A percentile compares a stretch with the other conserved stretches of the same genome.
Conservation (phyloP, 2,113 vertebrate genomes). For the Ceyx cyanopectus region DNA sequence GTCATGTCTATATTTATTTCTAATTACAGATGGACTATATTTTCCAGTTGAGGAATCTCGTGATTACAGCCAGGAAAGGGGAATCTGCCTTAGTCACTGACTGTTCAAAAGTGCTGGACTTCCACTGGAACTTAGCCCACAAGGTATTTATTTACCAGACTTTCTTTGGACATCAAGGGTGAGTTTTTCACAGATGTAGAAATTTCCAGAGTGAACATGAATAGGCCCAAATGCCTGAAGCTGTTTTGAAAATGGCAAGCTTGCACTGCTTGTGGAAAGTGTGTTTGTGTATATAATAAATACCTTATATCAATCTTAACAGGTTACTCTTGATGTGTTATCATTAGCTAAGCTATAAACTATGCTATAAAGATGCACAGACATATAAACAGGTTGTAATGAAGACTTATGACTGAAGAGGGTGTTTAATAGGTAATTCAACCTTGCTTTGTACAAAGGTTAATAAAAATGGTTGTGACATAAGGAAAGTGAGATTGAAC, state of each 20-base stretch:
- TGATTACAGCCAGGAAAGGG: background rate
- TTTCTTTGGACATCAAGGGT: background rate
- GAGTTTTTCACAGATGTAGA: background rate
- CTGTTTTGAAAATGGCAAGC: background rate
- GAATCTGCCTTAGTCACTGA: background rate
- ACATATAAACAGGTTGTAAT: background rate
- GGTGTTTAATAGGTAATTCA: background rate
- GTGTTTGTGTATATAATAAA: background rate
- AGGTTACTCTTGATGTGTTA: background rate
- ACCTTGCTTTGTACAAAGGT: background rate
- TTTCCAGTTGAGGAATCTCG: background rate
- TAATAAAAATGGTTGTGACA: background rate
- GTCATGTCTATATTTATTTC: background rate
- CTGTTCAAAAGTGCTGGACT: background rate
- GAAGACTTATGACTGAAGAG: background rate
- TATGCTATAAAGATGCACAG: background rate
- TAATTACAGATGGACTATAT: background rate
- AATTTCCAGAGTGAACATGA: background rate
- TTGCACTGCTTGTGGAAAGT: background rate
- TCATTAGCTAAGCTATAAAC: background rate
- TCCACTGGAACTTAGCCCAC: background rate
- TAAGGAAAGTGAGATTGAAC: background rate
- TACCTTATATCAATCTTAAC: background rate
- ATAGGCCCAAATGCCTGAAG: background rate
- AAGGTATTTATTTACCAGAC: background rate